These are phyloP conservation scores for Lagorchestes hirsutus DNA, from an alignment of 2,797 vertebrate genomes.

Conservation along the genomic window DNA sequence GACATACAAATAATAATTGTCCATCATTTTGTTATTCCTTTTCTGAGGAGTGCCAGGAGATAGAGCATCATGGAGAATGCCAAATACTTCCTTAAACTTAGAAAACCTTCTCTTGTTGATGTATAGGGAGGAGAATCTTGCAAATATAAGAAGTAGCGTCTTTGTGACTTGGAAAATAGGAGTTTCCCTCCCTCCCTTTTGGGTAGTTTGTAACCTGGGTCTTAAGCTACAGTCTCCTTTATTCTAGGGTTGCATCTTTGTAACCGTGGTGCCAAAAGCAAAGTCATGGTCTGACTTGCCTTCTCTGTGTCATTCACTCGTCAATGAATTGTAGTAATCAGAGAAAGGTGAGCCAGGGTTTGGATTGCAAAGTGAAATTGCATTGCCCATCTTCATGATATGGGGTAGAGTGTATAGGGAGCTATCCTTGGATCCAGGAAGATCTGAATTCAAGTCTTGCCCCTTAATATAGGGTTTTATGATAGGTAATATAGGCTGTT, in stretches of 20 bases:
- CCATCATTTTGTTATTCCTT: neutral
- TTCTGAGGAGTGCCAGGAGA: neutral
- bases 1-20: neutral
- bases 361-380: neutral
- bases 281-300: no score
- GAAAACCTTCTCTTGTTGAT: neutral
- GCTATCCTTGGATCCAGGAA: neutral
- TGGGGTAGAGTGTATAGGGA: neutral
- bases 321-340: neutral
- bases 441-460: neutral
- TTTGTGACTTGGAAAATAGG: neutral
- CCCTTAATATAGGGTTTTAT: no score
- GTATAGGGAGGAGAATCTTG: neutral
- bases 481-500: neutral
- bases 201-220: neutral
- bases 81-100: neutral
- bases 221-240: neutral
- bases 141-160: neutral
- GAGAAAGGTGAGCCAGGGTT: neutral
- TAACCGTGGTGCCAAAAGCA: neutral
- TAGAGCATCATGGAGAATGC: no score
- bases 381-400: neutral
- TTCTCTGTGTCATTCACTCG: neutral
- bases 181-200: neutral
- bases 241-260: neutral